Conservation (phyloP, 1,140 invertebrate species). For the Aphelinus atriplicis region DNA sequence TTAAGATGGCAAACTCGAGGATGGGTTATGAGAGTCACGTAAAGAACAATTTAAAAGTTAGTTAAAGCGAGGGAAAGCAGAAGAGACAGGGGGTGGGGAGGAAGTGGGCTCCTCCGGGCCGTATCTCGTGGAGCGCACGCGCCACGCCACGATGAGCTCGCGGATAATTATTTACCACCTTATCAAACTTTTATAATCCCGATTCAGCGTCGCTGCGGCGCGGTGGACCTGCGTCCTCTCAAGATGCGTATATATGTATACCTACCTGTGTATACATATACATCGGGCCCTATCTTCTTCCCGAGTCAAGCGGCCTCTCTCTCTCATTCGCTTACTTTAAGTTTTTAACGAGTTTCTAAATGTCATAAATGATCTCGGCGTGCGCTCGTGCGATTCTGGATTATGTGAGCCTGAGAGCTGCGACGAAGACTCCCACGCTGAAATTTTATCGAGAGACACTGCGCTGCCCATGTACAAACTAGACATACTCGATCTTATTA, state of each 20-base stretch:
- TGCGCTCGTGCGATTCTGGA: constrained; percentile 9
- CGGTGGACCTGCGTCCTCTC: constrained; percentile 16
- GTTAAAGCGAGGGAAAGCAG: constrained; percentile 6
- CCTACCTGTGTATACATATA: no score
- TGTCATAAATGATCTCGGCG: constrained; percentile 58
- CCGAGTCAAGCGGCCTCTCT: no score
- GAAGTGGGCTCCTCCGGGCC: neutral
- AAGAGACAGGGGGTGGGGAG: no score
- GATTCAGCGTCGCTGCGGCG: constrained; percentile 41
- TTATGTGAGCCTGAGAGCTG: no score
- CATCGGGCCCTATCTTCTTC: no score
- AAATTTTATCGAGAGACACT: constrained; percentile 15
- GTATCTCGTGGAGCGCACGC: constrained; percentile 17
- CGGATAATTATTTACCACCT: constrained; percentile 62
- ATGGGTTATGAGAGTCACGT: constrained; percentile 23
- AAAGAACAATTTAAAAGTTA: constrained; percentile 42
- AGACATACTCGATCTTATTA: no score
- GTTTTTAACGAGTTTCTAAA: constrained; percentile 63
- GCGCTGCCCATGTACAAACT: neutral
- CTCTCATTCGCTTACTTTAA: constrained; percentile 46
- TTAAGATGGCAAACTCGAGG: constrained; percentile 31
- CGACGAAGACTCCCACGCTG: constrained; percentile 15
- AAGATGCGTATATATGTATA: constrained; percentile 36
- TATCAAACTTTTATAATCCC: constrained; percentile 62
- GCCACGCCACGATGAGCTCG: constrained; percentile 45